Conservation (phyloP, 2,888 invertebrate genomes). For the Drosophila helvetica region DNA sequence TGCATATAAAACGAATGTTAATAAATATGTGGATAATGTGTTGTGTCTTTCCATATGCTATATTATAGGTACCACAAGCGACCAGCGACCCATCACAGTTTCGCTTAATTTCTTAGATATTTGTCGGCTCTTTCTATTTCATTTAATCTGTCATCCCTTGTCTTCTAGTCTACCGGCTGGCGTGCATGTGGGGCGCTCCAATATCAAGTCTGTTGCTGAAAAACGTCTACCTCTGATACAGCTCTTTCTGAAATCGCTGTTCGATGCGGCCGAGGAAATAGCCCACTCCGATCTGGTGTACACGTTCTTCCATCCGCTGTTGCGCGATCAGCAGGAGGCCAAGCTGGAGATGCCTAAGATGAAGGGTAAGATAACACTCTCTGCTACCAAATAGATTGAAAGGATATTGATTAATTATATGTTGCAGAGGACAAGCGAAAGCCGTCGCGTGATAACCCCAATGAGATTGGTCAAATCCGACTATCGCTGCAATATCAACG, state of each 20-base stretch:
- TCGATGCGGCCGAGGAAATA: slow-evolving; percentile 95
- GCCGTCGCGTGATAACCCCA: slow-evolving; percentile 81
- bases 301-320: slow-evolving; percentile 98
- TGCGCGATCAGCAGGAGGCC: slow-evolving; percentile 96
- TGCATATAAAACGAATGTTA: too few relatives aligned
- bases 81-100: too few relatives aligned
- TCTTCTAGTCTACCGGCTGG: slow-evolving; percentile 87
- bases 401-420: neutral
- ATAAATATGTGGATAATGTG: neutral
- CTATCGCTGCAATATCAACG: slow-evolving; percentile 90
- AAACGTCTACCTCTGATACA: slow-evolving; percentile 95
- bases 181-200: slow-evolving; percentile 94
- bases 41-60: too few relatives aligned
- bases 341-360: slow-evolving; percentile 91
- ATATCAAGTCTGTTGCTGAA: slow-evolving; percentile 97
- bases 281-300: slow-evolving; percentile 98
- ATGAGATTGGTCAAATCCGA: slow-evolving; percentile 90
- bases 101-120: neutral
- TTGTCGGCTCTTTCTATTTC: slow-evolving; percentile 4
- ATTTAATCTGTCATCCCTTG: neutral
- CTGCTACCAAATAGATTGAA: neutral
- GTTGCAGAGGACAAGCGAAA: slow-evolving; percentile 75
- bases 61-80: too few relatives aligned
- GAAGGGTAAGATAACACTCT: slow-evolving; percentile 86
- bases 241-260: slow-evolving; percentile 93